Evolutionary conservation across 2,888 invertebrate genomes (phyloP), one percentile per base, ranked within the genome.

Genomic region (Phrixothrix hirtus): DNA sequence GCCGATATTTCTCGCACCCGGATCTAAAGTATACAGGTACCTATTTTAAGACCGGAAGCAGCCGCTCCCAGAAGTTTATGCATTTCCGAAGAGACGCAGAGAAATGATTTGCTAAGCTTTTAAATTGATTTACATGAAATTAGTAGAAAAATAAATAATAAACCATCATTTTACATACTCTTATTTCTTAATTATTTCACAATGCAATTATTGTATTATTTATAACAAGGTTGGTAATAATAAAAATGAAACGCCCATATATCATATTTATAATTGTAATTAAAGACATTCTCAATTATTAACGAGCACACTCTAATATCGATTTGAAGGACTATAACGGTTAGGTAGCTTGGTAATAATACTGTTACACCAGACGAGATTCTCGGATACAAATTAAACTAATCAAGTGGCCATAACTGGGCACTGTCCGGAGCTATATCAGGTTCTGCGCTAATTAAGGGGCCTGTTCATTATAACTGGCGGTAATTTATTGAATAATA

Each of bases 401-500:
- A 73, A 73, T 73, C 72, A 72, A 72, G 71, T 69, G 70, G 65
- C 67, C 69, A 70, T 72, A 71, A 70, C 71, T 67, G 71, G 67
- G 63, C 72, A 67, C 67, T 68, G 70, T 66, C 70, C 70, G 66
- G 62, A 55, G 65, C 63, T 62, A 63, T 69, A 72, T 73, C 73
- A 70, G 67, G 72, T 71, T 73, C 69, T 58, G 67, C 61, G 63
- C 69, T 72, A 73, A 74, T 74, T 73, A 73, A 71, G 70, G 69
- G 67, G 63, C 65, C 67, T 68, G 70, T 71, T 71, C 69, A 71
- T 73, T 73, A 70, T 71, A 68, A 70, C 68, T 65, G 64, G 64
- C 64, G 67, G 70, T 73, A 73, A 74, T 74, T 74, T 72, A 74
- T 73, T 71, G 75, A 73, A 74, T 73, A 75, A 75, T 75, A 74